Evolutionary conservation across 2,888 invertebrate genomes (phyloP), one percentile per base, ranked within the genome.

Genomic region (Chloroclysta siterata): DNA sequence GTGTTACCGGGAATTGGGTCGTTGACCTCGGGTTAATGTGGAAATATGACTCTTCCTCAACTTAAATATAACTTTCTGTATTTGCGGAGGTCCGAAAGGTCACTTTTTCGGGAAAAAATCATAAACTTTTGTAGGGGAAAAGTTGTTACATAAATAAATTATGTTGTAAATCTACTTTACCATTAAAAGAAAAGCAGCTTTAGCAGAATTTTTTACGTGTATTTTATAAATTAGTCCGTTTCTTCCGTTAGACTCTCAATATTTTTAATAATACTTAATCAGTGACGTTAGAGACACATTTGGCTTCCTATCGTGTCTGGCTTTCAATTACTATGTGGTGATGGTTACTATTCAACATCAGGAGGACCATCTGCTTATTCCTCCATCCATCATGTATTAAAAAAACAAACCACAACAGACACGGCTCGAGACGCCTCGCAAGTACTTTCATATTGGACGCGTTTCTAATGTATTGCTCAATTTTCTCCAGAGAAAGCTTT

Each of bases 1-100:
- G 69, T 71, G 71, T 68, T 63, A 53, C 57, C 48, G 53, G 53
- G 65, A 42, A 54, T 33, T 48, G 55, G 48, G 53, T 47, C 50
- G 58, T 42, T 59, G 62, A 52, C 63, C 62, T 60, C 61, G 64
- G 17, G 13, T 57, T 33, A 60, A 58, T 62, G 33, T 61, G 46
- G 46, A 59, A 61, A 60, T 66, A 65, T 63, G 52, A 64, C 28
- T 59, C 52, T 60, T 47, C 53, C 22, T 52, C 48, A 36, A 51
- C 42, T 60, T 53, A 51, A 29, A 56, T 54, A 17, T 47, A 14
- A 55, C 15, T 41, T 53, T 39, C 28, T 57, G 50, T 46, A 17
- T 29, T 54, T 5, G 41, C 28, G 39, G 41, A 53, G 28, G 39
- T 39, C 36, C 29, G 3, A 52, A 36, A 33, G 42, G 51, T 5